Percentiles rank a stretch among this genome's conserved stretches.
phyloP scores from a whole-genome alignment of 2,797 vertebrate species.

The Dermochelys coriacea region DNA sequence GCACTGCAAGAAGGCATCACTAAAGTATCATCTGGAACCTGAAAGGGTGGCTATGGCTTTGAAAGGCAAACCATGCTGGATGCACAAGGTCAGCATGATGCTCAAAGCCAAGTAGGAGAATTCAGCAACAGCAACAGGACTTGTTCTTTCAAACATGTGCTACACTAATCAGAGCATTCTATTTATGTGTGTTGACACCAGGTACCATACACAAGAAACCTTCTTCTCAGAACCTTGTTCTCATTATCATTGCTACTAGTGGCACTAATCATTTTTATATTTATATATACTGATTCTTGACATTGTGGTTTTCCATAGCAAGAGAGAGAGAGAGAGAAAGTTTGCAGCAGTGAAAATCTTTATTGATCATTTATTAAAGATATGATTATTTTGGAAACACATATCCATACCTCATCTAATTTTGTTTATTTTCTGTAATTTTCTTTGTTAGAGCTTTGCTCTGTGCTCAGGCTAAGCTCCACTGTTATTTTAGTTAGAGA shows the following conservation, averaged over 20 bases:
- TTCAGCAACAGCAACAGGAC: not conserved
- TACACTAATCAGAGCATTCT: not conserved
- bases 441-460: not conserved
- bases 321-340: too few species aligned
- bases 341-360: not conserved
- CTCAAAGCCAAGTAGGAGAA: slow-evolving; percentile 36
- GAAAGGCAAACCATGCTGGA: slow-evolving; percentile 36
- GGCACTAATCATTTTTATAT: slow-evolving; percentile 3
- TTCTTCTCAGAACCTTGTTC: slow-evolving; percentile 31
- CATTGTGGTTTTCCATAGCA: not conserved
- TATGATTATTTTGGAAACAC: not conserved
- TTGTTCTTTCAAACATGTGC: slow-evolving; percentile 29
- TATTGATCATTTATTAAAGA: not conserved
- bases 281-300: slow-evolving; percentile 11
- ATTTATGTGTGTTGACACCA: slow-evolving; percentile 37
- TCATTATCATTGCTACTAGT: not conserved
- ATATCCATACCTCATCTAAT: not conserved
- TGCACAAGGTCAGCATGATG: not conserved
- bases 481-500: not conserved
- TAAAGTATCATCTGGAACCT: slow-evolving; percentile 19
- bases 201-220: not conserved
- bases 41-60: slow-evolving; percentile 19
- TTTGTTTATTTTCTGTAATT: not conserved
- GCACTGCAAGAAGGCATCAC: not conserved
- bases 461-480: not conserved